A percentile compares a stretch with the other conserved stretches of the same genome.
Conservation (phyloP, 2,888 invertebrate genomes). For the Dryadula phaetusa region DNA sequence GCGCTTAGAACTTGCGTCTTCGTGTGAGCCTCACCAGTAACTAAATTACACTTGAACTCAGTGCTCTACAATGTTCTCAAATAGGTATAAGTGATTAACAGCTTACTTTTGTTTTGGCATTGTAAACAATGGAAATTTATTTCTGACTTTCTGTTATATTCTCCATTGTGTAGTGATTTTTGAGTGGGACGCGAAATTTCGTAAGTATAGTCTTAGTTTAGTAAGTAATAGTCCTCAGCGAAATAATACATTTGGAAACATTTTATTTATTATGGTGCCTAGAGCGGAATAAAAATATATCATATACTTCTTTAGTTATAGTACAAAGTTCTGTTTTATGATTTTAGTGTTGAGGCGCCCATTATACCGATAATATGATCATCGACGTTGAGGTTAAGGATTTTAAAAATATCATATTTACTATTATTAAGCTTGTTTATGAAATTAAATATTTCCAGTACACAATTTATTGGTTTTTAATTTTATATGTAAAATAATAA, state of each 20-base stretch:
- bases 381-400: constrained; percentile 15
- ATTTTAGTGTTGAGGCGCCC: neutral
- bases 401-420: constrained; percentile 3
- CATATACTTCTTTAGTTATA: neutral
- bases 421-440: neutral
- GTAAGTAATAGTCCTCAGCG: neutral
- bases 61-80: neutral
- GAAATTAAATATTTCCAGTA: neutral
- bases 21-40: constrained; percentile 28
- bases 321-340: neutral
- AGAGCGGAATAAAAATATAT: neutral
- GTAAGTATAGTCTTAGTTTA: constrained; percentile 16
- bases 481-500: no score
- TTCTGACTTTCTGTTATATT: neutral
- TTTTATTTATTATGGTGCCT: no score
- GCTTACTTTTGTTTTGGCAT: neutral
- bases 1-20: constrained; percentile 49
- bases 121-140: neutral
- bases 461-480: no score
- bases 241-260: no score
- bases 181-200: neutral
- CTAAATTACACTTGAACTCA: constrained; percentile 4
- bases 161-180: constrained; percentile 10
- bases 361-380: constrained; percentile 18
- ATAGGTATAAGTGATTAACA: neutral